Evolutionary conservation across 2,888 invertebrate species (phyloP).

Genomic region (Chrysolina americana): DNA sequence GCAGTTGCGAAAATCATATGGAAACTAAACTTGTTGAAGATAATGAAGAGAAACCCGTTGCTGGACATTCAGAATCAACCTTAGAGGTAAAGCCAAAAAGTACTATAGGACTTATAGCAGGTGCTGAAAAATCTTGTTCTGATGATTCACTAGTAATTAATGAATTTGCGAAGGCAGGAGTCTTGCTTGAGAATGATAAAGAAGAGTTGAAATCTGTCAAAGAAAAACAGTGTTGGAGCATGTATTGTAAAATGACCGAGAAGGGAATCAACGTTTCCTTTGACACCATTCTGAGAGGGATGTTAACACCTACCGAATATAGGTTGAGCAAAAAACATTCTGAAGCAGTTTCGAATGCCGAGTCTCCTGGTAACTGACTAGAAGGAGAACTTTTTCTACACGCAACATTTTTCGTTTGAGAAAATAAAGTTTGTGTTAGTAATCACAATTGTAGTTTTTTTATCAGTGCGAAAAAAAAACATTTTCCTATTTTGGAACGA

Average conservation of each 20-base stretch:
- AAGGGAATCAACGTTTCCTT: conserved; percentile 79
- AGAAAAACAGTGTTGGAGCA: conserved; percentile 76
- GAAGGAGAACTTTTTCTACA: no score
- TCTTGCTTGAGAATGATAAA: conserved; percentile 32
- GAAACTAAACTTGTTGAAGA: neutral
- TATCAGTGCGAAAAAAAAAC: no score
- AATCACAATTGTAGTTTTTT: neutral
- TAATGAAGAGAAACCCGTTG: neutral
- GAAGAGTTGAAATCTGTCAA: conserved; percentile 57
- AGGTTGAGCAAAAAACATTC: conserved; percentile 71
- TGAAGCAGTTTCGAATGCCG: conserved; percentile 6
- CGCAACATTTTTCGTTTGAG: neutral
- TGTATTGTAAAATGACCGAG: conserved; percentile 78
- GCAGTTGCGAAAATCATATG: neutral
- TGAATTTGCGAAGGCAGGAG: conserved; percentile 20
- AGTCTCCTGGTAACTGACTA: conserved; percentile 12
- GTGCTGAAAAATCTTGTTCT: neutral
- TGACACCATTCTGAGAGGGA: conserved; percentile 79
- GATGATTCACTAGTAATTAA: conserved; percentile 33
- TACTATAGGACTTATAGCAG: neutral
- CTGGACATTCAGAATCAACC: neutral
- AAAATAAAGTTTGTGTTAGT: neutral
- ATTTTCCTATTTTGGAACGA: no score
- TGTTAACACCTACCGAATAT: conserved; percentile 82
- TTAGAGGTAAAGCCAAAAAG: neutral